These are phyloP conservation scores for Crypturellus undulatus DNA, from an alignment of 2,113 vertebrate genomes.

Conservation along the genomic window DNA sequence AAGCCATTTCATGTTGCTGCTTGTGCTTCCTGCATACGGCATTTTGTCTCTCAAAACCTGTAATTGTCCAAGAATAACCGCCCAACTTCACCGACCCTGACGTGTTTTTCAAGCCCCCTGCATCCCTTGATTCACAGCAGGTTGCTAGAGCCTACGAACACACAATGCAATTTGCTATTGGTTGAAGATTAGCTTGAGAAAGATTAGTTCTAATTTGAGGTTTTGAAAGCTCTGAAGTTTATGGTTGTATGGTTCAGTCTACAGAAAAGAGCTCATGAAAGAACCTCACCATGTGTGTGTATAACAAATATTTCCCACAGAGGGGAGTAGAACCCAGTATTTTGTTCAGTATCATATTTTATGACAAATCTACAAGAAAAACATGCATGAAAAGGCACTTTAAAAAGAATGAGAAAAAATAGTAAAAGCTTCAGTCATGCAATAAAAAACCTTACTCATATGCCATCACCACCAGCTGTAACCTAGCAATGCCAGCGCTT, in stretches of 20 bases:
- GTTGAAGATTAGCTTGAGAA: neutral
- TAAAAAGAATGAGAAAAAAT: neutral
- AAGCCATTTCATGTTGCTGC: neutral
- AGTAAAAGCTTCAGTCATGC: neutral
- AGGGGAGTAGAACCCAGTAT: neutral
- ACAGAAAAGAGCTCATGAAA: neutral
- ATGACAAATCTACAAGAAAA: neutral
- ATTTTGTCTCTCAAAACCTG: neutral
- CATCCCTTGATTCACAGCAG: neutral
- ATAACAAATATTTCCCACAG: neutral
- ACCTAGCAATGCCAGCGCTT: neutral
- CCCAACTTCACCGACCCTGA: neutral
- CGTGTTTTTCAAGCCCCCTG: accelerated
- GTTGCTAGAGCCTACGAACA: neutral
- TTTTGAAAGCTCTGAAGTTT: neutral
- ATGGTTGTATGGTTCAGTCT: accelerated
- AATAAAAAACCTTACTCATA: neutral
- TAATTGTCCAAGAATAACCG: neutral
- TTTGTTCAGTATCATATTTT: neutral
- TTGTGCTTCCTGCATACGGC: neutral
- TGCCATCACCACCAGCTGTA: neutral
- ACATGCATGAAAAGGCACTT: neutral
- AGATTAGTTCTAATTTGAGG: neutral
- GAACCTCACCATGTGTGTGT: neutral
- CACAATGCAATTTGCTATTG: neutral